These are phyloP conservation scores for Rhopalosiphum padi DNA, from an alignment of 1,140 invertebrate genomes.

Conservation along the genomic window DNA sequence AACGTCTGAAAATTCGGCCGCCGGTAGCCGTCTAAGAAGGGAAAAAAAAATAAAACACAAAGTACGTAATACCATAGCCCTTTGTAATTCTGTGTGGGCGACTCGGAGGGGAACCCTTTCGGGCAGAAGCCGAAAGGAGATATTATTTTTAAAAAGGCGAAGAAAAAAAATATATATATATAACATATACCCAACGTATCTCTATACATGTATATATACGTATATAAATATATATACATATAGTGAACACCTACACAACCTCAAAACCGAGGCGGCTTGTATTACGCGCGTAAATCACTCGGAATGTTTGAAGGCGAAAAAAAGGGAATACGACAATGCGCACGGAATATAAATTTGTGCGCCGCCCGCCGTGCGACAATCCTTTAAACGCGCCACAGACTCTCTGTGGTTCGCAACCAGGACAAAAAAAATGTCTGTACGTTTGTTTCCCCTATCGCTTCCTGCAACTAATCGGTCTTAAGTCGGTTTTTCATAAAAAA, in stretches of 20 bases:
- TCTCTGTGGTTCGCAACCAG: background rate
- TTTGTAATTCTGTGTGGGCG: constrained; percentile 41
- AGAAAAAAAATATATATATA: constrained; percentile 39
- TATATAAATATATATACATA: background rate
- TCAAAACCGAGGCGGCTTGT: constrained; percentile 52
- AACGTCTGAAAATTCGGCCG: constrained; percentile 5
- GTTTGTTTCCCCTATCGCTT: constrained; percentile 26
- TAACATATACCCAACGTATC: background rate
- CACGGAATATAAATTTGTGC: constrained; percentile 53
- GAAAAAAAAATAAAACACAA: constrained; percentile 21
- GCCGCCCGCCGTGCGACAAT: constrained; percentile 55
- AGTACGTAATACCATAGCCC: constrained; percentile 5
- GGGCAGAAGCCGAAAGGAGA: constrained; percentile 47
- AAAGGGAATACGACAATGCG: constrained; percentile 55
- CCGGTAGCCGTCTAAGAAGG: constrained; percentile 27
- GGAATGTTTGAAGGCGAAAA: constrained; percentile 42
- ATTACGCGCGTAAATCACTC: constrained; percentile 54
- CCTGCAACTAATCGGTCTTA: constrained; percentile 47
- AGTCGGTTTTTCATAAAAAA: constrained; percentile 44
- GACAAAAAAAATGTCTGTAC: constrained; percentile 9
- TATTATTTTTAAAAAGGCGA: constrained; percentile 57
- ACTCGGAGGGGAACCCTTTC: constrained; percentile 47
- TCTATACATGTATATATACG: too few relatives aligned
- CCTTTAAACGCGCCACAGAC: constrained; percentile 42
- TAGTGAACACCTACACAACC: background rate